A percentile compares a stretch with the other conserved stretches of the same genome.
These are phyloP conservation scores for Cairina moschata DNA, from an alignment of 2,113 vertebrate species.

Conservation along the genomic window DNA sequence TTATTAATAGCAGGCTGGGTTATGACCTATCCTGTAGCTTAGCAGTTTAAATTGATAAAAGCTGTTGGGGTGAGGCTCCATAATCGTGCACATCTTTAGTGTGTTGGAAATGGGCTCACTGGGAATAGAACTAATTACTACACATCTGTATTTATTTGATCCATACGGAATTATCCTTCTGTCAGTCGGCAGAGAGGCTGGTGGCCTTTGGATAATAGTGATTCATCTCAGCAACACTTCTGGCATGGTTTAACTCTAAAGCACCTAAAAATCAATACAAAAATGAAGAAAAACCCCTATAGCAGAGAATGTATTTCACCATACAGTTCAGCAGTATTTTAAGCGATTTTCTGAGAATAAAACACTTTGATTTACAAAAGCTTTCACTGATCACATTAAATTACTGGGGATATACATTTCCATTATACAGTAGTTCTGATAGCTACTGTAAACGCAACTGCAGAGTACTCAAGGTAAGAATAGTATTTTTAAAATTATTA, in stretches of 20 bases:
- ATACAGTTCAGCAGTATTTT: slow-evolving; percentile 12
- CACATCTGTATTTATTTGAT: slow-evolving; percentile 99
- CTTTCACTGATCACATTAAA: slow-evolving; percentile 29
- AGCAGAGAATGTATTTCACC: slow-evolving; percentile 34
- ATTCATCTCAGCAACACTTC: slow-evolving; percentile 96
- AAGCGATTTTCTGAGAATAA: slow-evolving; percentile 41
- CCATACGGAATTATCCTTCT: slow-evolving; percentile 98
- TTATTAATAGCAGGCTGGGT: slow-evolving; percentile 94
- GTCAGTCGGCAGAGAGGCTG: slow-evolving; percentile 94
- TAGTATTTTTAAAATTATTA: neutral
- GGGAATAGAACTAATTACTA: slow-evolving; percentile 99
- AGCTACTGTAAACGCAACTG: neutral
- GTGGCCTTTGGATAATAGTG: slow-evolving; percentile 90
- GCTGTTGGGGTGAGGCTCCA: slow-evolving; percentile 91
- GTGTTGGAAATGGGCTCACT: slow-evolving; percentile 92
- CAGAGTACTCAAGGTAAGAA: neutral
- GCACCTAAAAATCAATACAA: slow-evolving; percentile 90
- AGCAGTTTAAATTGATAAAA: slow-evolving; percentile 99
- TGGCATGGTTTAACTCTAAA: slow-evolving; percentile 90
- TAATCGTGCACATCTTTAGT: slow-evolving; percentile 97
- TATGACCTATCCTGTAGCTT: slow-evolving; percentile 95
- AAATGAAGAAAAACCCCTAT: slow-evolving; percentile 73
- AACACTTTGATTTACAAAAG: slow-evolving; percentile 55
- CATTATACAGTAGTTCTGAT: neutral
- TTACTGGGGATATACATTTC: slow-evolving; percentile 24